Percentiles rank a stretch among this genome's conserved stretches.
phyloP scores from a whole-genome alignment of 2,113 vertebrate species.

The Craseonycteris thonglongyai region DNA sequence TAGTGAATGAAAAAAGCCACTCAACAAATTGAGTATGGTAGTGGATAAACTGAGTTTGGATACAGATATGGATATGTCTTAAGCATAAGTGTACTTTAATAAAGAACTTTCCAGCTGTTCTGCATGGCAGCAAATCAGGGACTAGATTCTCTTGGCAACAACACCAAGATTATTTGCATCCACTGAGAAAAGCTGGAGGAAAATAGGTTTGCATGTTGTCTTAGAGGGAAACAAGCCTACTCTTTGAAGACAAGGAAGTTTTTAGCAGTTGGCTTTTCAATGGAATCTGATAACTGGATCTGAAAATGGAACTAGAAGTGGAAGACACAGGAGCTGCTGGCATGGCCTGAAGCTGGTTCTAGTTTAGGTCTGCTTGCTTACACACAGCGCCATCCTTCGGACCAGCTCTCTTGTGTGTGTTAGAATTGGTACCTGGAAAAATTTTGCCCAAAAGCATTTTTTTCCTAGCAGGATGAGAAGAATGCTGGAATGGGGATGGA shows the following conservation, averaged over 20 bases:
- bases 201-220: constrained; percentile 28
- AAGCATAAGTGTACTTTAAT: background rate
- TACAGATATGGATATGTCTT: background rate
- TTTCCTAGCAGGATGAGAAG: constrained; percentile 5
- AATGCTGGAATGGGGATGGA: background rate
- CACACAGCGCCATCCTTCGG: background rate
- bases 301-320: background rate
- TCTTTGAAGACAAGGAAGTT: constrained; percentile 16
- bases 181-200: background rate
- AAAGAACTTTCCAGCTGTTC: constrained; percentile 27
- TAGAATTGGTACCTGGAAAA: background rate
- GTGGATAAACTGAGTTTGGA: constrained; percentile 28
- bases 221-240: background rate
- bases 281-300: background rate
- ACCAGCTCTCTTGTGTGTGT: background rate
- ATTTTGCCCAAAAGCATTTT: background rate
- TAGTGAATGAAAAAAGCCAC: background rate
- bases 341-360: background rate
- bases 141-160: constrained; percentile 30
- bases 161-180: constrained; percentile 9
- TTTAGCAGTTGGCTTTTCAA: constrained; percentile 19
- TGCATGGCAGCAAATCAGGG: background rate
- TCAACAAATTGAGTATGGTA: background rate
- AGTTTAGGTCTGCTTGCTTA: background rate
- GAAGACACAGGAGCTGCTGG: background rate